Evolutionary conservation across 1,140 invertebrate genomes (phyloP).

Genomic region (Myzus persicae): DNA sequence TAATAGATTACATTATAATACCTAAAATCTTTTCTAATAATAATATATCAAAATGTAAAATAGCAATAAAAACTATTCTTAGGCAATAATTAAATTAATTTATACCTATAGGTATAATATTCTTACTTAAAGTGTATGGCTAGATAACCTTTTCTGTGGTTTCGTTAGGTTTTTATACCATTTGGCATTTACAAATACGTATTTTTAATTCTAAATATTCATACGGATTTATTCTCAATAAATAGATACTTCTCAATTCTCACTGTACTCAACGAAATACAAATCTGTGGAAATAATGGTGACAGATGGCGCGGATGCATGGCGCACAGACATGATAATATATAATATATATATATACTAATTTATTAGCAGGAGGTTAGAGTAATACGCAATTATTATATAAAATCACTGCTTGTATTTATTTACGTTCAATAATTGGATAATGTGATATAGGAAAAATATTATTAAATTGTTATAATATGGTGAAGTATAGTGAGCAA

Average conservation of each 20-base stretch:
- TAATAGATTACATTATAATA: conserved; percentile 20
- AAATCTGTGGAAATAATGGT: not conserved
- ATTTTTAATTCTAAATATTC: not conserved
- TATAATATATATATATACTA: not conserved
- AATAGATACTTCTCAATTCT: not conserved
- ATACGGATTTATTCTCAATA: not conserved
- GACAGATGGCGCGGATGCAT: not conserved
- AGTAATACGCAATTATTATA: not conserved
- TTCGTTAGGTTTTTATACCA: not conserved
- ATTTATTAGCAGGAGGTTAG: conserved; percentile 20
- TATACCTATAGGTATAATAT: not conserved
- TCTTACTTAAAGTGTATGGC: too few relatives aligned
- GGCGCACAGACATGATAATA: not conserved
- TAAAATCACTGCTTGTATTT: not conserved
- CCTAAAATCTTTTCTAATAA: not conserved
- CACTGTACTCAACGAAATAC: not conserved
- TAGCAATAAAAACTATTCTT: not conserved
- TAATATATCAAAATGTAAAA: not conserved
- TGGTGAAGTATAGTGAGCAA: not conserved
- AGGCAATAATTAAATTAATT: not conserved
- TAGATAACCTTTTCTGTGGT: not conserved
- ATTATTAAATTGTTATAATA: not conserved
- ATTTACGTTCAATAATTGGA: not conserved
- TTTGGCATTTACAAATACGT: too few relatives aligned
- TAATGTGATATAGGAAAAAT: not conserved